A percentile compares a stretch with the other conserved stretches of the same genome.
Evolutionary conservation across 1,140 invertebrate species (phyloP).

Genomic region (Scaptomyza hsui): DNA sequence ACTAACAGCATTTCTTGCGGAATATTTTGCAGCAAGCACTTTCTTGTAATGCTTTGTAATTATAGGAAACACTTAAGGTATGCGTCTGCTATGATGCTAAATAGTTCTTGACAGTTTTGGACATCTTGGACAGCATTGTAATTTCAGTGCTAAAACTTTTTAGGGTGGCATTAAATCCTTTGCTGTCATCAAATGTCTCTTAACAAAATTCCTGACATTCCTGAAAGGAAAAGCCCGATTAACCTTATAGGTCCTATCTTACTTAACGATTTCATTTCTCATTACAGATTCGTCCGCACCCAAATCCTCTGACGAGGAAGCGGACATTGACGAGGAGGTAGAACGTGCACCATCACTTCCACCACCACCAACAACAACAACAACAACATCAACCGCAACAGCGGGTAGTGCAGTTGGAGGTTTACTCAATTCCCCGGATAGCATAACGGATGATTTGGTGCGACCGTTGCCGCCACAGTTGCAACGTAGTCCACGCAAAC

Average conservation of each 20-base stretch:
- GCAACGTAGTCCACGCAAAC: constrained; percentile 78
- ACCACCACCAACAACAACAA: constrained; percentile 3
- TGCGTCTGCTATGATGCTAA: constrained; percentile 2
- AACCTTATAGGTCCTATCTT: too few species aligned
- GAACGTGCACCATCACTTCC: constrained; percentile 68
- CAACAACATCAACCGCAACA: background rate
- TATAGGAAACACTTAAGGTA: constrained; percentile 1
- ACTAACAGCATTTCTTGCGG: background rate
- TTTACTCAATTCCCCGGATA: constrained; percentile 85
- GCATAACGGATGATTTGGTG: constrained; percentile 84
- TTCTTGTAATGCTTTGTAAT: constrained; percentile 2
- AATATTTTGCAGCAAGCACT: constrained; percentile 1
- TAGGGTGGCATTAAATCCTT: too few species aligned
- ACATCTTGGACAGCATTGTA: background rate
- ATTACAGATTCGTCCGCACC: constrained; percentile 76
- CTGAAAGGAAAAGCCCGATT: too few species aligned
- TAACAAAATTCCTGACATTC: too few species aligned
- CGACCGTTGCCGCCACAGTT: constrained; percentile 73
- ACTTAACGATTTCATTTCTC: too few species aligned
- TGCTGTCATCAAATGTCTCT: background rate
- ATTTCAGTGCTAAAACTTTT: too few species aligned
- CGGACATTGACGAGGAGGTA: constrained; percentile 73
- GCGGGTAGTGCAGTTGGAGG: constrained; percentile 10
- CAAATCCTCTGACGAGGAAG: constrained; percentile 82
- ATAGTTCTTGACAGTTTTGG: constrained; percentile 10